Evolutionary conservation across 2,888 invertebrate genomes (phyloP).

Genomic region (Spisula solida): DNA sequence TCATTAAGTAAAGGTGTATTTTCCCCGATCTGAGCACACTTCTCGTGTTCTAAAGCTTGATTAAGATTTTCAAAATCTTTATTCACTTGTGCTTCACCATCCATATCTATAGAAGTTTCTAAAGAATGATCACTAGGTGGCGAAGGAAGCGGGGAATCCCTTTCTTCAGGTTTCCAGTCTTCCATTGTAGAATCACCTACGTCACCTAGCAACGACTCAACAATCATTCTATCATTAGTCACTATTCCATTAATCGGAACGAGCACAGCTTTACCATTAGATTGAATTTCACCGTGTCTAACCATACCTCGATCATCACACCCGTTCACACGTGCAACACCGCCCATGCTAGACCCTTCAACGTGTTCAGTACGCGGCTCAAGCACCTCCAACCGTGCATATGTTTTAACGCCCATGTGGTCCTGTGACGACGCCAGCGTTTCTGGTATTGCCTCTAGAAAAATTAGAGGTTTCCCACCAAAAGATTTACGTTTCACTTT

Average conservation of each 20-base stretch:
- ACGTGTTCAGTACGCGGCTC: conserved; percentile 53
- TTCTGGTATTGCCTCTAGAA: conserved; percentile 68
- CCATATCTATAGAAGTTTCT: conserved; percentile 32
- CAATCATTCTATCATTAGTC: conserved; percentile 59
- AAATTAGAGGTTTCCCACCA: conserved; percentile 60
- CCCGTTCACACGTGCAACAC: conserved; percentile 36
- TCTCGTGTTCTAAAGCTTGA: conserved; percentile 60
- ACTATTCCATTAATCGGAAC: conserved; percentile 62
- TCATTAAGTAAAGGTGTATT: conserved; percentile 59
- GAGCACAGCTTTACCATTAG: conserved; percentile 63
- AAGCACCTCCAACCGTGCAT: conserved; percentile 69
- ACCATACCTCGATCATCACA: conserved; percentile 5
- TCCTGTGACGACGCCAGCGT: conserved; percentile 67
- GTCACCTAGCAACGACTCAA: conserved; percentile 60
- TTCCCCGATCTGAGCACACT: conserved; percentile 51
- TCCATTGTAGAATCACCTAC: conserved; percentile 42
- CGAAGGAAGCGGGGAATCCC: neutral
- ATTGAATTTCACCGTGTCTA: conserved; percentile 32
- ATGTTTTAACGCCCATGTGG: conserved; percentile 69
- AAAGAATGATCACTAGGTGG: neutral
- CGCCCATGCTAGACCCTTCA: conserved; percentile 52
- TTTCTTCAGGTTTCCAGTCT: conserved; percentile 25
- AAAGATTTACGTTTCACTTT: conserved; percentile 41
- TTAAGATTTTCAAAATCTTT: conserved; percentile 45
- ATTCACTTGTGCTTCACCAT: conserved; percentile 36